Percentiles rank a stretch among this genome's conserved stretches.
phyloP scores from a whole-genome alignment of 2,797 vertebrate species.

The Graptemys geographica region DNA sequence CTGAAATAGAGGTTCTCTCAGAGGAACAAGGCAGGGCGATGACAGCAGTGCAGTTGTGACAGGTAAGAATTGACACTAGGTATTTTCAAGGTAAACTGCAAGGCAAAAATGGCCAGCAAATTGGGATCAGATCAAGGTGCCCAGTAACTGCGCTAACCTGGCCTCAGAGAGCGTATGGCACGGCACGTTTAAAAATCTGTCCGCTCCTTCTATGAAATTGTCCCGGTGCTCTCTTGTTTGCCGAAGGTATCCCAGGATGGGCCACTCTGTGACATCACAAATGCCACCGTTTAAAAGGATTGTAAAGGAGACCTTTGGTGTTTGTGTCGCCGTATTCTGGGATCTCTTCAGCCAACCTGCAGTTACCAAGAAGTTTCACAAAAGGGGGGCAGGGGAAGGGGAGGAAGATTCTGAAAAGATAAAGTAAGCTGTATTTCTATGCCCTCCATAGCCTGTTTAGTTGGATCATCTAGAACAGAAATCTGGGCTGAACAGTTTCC shows the following conservation, averaged over 20 bases:
- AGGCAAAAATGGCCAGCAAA: not conserved
- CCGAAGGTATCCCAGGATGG: not conserved
- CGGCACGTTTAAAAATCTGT: not conserved
- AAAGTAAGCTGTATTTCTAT: not conserved
- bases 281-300: not conserved
- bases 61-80: not conserved
- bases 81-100: not conserved
- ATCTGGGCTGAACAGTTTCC: not conserved
- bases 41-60: not conserved
- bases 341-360: not conserved
- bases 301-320: not conserved
- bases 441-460: not conserved
- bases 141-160: not conserved
- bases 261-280: not conserved
- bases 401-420: not conserved
- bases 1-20: not conserved
- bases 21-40: not conserved
- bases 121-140: not conserved
- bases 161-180: not conserved
- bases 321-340: not conserved
- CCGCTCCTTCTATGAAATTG: not conserved
- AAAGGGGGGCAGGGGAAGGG: not conserved
- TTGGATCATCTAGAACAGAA: not conserved
- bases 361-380: not conserved
- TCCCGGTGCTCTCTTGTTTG: not conserved